Evolutionary conservation across 1,140 invertebrate genomes (phyloP).

Genomic region (Hylyphantes graminicola): DNA sequence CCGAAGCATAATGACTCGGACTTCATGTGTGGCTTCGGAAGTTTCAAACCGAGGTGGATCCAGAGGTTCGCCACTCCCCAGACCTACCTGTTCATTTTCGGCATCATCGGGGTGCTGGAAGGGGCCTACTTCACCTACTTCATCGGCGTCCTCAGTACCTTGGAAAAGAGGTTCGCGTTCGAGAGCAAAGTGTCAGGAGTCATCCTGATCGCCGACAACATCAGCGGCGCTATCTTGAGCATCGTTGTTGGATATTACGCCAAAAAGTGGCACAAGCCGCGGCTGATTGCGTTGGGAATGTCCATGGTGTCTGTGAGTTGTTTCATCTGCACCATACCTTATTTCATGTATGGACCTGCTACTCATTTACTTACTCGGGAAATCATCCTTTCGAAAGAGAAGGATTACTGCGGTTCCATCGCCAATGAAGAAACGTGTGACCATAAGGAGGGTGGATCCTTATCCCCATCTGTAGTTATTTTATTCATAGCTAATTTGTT

Average conservation of each 20-base stretch:
- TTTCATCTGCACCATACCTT: constrained; percentile 75
- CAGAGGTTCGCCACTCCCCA: constrained; percentile 80
- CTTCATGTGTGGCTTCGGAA: constrained; percentile 72
- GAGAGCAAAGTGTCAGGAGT: constrained; percentile 78
- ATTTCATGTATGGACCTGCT: constrained; percentile 75
- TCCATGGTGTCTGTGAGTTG: constrained; percentile 77
- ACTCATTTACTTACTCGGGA: constrained; percentile 25
- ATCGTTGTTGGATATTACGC: constrained; percentile 75
- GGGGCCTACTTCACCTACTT: constrained; percentile 81
- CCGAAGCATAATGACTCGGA: background rate
- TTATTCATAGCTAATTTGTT: constrained; percentile 58
- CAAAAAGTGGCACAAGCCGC: constrained; percentile 75
- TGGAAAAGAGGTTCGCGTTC: constrained; percentile 83
- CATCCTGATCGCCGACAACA: constrained; percentile 53
- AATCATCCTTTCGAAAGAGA: background rate
- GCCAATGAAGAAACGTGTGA: constrained; percentile 10
- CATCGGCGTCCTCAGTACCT: constrained; percentile 80
- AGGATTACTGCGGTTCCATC: constrained; percentile 9
- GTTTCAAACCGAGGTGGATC: constrained; percentile 74
- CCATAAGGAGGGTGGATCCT: constrained; percentile 62
- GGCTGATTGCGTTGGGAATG: constrained; percentile 78
- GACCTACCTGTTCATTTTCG: constrained; percentile 78
- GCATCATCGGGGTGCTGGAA: constrained; percentile 78
- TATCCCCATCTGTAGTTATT: constrained; percentile 24
- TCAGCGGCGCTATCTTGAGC: constrained; percentile 35